phyloP scores from a whole-genome alignment of 2,113 vertebrate species.

The Accipiter virgatus region DNA sequence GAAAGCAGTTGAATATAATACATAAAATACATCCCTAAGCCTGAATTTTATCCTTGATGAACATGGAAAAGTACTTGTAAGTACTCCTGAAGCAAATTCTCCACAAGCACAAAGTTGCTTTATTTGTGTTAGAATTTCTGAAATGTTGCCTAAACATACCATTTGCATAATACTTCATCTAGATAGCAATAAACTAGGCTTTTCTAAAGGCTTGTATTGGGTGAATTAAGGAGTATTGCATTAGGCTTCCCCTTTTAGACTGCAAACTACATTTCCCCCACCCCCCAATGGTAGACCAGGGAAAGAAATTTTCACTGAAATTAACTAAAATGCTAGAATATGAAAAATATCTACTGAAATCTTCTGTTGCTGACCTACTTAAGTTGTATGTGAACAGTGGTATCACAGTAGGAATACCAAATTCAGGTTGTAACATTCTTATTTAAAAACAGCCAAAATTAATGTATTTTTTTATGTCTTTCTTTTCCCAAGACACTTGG shows the following conservation, averaged over 20 bases:
- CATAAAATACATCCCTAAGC: background rate
- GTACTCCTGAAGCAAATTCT: background rate
- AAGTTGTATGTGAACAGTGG: background rate
- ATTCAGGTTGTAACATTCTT: background rate
- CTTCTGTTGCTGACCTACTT: background rate
- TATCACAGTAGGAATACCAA: background rate
- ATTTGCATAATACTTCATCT: background rate
- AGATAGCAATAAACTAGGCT: background rate
- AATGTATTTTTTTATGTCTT: background rate
- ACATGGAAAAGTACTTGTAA: background rate
- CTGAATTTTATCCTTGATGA: background rate
- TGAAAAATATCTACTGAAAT: background rate
- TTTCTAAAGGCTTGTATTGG: background rate
- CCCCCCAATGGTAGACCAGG: background rate
- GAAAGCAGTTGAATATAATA: background rate
- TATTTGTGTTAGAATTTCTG: background rate
- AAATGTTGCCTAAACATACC: background rate
- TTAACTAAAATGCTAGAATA: background rate
- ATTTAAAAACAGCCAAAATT: background rate
- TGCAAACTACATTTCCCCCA: background rate
- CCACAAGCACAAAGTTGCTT: background rate
- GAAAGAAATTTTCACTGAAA: background rate
- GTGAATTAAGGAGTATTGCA: background rate
- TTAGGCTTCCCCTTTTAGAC: background rate
- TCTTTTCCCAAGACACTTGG: background rate